A percentile compares a stretch with the other conserved stretches of the same genome.
Conservation (phyloP, 23 tunicate genomes). For the Corella eumyota region DNA sequence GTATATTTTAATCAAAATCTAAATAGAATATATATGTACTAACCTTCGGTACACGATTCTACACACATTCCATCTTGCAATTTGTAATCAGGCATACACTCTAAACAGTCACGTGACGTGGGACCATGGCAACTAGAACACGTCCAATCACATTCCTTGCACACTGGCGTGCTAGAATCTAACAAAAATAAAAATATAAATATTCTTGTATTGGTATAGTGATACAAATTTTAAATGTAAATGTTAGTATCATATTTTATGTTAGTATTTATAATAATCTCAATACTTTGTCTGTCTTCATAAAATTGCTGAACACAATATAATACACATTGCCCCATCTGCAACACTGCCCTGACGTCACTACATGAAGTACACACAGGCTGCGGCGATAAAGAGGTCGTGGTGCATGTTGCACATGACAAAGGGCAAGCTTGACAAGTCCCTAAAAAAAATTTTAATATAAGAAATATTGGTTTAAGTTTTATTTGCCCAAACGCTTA, state of each 20-base stretch:
- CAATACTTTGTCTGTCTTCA: conserved; percentile 15
- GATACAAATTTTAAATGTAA: too few species aligned
- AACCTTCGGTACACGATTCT: conserved; percentile 53
- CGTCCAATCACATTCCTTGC: conserved; percentile 85
- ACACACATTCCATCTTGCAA: conserved; percentile 72
- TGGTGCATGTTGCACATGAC: conserved; percentile 49
- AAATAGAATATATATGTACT: too few species aligned
- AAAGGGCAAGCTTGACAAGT: conserved; percentile 57
- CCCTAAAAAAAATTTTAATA: conserved; percentile 36
- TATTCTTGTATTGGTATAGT: not conserved
- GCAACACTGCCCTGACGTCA: conserved; percentile 44
- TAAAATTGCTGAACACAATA: conserved; percentile 67
- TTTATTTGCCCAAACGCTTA: not conserved
- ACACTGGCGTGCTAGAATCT: conserved; percentile 33
- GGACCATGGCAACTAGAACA: conserved; percentile 72
- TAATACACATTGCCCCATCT: conserved; percentile 65
- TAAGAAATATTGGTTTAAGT: not conserved
- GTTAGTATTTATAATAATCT: not conserved
- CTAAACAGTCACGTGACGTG: conserved; percentile 40
- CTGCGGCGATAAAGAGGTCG: conserved; percentile 9
- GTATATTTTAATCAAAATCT: too few species aligned
- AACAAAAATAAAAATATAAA: not conserved
- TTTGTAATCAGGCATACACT: conserved; percentile 53
- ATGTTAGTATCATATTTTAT: not conserved
- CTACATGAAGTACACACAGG: conserved; percentile 70